Evolutionary conservation across 2,888 invertebrate species (phyloP).

Genomic region (Lepeophtheirus nordmannii): DNA sequence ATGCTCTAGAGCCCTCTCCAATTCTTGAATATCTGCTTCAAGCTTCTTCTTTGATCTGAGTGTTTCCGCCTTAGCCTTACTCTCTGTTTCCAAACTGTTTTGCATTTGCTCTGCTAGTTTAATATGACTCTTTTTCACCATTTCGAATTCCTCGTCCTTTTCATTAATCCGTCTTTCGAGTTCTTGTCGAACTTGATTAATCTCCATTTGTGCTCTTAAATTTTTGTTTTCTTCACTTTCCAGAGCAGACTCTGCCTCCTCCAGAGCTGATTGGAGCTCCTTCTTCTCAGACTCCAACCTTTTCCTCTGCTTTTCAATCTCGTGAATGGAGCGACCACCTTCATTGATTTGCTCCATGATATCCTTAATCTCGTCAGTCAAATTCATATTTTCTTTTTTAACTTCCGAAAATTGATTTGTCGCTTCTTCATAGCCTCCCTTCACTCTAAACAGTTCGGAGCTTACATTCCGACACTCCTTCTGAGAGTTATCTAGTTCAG

Average conservation of each 20-base stretch:
- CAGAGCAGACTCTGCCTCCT: conserved; percentile 95
- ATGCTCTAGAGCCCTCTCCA: conserved; percentile 95
- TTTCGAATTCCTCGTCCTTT: conserved; percentile 99
- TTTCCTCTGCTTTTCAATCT: conserved; percentile 59
- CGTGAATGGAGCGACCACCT: conserved; percentile 37
- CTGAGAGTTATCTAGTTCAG: conserved; percentile 94
- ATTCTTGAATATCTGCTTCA: conserved; percentile 98
- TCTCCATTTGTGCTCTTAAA: conserved; percentile 57
- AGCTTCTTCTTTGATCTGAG: conserved; percentile 99
- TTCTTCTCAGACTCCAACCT: conserved; percentile 98
- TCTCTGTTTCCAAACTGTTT: conserved; percentile 96
- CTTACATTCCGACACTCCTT: conserved; percentile 99
- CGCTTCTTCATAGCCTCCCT: conserved; percentile 86
- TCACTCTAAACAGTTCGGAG: conserved; percentile 96
- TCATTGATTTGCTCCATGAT: conserved; percentile 97
- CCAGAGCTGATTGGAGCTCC: conserved; percentile 93
- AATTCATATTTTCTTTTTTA: conserved; percentile 97
- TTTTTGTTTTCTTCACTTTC: conserved; percentile 98
- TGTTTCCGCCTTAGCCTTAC: conserved; percentile 98
- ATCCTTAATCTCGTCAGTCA: conserved; percentile 62
- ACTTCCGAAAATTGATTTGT: conserved; percentile 94
- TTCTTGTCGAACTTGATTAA: conserved; percentile 95
- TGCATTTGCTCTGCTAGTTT: conserved; percentile 99
- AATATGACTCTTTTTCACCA: conserved; percentile 89
- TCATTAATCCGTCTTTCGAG: conserved; percentile 98